Evolutionary conservation across 2,113 vertebrate species (phyloP).

Genomic region (Apteryx mantelli): DNA sequence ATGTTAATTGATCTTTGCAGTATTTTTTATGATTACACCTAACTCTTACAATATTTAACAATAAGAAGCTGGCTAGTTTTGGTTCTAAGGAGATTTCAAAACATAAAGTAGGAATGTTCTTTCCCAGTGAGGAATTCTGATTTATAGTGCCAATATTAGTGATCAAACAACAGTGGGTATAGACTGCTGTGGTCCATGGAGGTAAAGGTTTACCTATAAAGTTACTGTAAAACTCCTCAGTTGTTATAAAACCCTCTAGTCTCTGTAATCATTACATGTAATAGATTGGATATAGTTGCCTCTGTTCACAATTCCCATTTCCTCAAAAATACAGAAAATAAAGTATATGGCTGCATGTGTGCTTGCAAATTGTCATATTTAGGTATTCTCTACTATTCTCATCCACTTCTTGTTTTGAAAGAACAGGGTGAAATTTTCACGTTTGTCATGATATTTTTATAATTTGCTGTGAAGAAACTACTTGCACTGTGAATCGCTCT

Average conservation of each 20-base stretch:
- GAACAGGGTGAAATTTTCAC: background rate
- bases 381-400: background rate
- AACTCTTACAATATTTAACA: background rate
- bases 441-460: background rate
- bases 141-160: background rate
- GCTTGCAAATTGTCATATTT: rapidly evolving
- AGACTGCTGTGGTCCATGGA: rapidly evolving
- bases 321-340: background rate
- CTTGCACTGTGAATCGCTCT: background rate
- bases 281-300: background rate
- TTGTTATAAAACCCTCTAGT: background rate
- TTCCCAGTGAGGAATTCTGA: background rate
- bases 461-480: background rate
- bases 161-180: rapidly evolving
- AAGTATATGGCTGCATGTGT: background rate
- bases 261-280: background rate
- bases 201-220: background rate
- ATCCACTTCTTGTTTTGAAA: background rate
- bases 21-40: background rate
- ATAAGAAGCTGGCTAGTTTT: background rate
- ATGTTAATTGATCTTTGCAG: background rate
- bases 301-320: background rate
- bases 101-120: background rate
- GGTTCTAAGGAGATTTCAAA: background rate
- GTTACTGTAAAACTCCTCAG: background rate